Evolutionary conservation across 2,113 vertebrate genomes (phyloP).

Genomic region (Clupea harengus): DNA sequence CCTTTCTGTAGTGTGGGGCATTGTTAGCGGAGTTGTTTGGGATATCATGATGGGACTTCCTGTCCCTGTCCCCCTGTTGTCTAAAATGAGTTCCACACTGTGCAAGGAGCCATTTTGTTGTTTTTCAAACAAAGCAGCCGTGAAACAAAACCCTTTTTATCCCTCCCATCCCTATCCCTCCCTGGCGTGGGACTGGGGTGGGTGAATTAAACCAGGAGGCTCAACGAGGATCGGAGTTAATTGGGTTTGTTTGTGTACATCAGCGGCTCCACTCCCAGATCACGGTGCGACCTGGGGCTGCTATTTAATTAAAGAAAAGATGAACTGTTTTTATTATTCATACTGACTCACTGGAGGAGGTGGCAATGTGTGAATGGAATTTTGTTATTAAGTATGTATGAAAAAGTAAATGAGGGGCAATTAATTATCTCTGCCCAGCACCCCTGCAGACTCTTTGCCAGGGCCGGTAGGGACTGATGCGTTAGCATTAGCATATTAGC

Average conservation of each 20-base stretch:
- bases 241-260: slow-evolving; percentile 50
- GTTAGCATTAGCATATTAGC: slow-evolving; percentile 1
- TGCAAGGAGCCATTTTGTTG: background rate
- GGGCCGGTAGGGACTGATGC: background rate
- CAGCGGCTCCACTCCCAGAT: slow-evolving; percentile 36
- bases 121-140: background rate
- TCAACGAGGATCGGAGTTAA: slow-evolving; percentile 43
- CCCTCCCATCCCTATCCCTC: background rate
- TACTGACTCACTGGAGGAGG: slow-evolving; percentile 30
- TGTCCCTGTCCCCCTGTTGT: background rate
- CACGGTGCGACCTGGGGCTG: slow-evolving; percentile 38
- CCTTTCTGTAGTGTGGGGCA: background rate
- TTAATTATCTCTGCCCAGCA: slow-evolving; percentile 36
- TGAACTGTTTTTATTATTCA: slow-evolving; percentile 50
- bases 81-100: background rate
- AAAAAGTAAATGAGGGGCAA: slow-evolving; percentile 36
- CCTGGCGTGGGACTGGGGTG: background rate
- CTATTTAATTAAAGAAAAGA: slow-evolving; percentile 55
- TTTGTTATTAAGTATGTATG: slow-evolving; percentile 40
- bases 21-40: background rate
- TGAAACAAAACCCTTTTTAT: background rate
- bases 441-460: background rate
- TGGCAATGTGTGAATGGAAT: slow-evolving; percentile 35
- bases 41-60: background rate
- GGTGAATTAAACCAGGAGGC: background rate